Conservation (phyloP, 2,888 invertebrate species). For the Deladenus siricidicola region DNA sequence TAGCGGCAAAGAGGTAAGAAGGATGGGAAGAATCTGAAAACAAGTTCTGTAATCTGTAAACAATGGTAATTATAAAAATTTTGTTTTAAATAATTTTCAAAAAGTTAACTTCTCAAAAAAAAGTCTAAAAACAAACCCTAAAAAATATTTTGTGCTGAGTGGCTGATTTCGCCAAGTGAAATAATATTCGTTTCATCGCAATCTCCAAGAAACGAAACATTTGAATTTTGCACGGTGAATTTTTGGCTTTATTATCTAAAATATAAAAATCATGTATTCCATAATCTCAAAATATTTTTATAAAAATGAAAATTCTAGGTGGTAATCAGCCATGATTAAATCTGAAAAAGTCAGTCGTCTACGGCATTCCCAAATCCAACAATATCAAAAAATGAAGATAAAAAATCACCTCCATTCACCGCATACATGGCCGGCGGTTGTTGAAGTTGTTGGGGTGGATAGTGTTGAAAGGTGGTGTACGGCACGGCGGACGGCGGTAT, state of each 20-base stretch:
- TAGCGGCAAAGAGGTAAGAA: background rate
- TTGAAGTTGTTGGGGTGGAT: background rate
- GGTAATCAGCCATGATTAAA: too few species aligned
- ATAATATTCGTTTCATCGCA: constrained; percentile 36
- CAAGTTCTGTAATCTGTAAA: background rate
- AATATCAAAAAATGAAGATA: background rate
- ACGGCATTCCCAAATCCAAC: too few species aligned
- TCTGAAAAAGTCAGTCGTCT: too few species aligned
- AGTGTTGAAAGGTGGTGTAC: background rate
- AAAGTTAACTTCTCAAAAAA: too few species aligned
- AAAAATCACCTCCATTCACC: background rate
- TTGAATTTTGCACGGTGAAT: constrained; percentile 24
- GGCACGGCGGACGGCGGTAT: background rate
- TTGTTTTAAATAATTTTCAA: too few species aligned
- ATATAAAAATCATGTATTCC: too few species aligned
- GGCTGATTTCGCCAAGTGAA: constrained; percentile 44
- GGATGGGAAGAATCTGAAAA: constrained; percentile 2
- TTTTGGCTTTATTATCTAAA: too few species aligned
- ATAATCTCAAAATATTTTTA: too few species aligned
- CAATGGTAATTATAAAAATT: background rate
- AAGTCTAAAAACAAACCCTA: constrained; percentile 13
- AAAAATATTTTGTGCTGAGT: constrained; percentile 31
- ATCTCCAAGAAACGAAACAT: constrained; percentile 38
- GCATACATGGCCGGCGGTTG: background rate
- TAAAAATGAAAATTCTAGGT: too few species aligned